These are phyloP conservation scores for Pteronotus mesoamericanus DNA, from an alignment of 2,797 vertebrate genomes.

Conservation along the genomic window DNA sequence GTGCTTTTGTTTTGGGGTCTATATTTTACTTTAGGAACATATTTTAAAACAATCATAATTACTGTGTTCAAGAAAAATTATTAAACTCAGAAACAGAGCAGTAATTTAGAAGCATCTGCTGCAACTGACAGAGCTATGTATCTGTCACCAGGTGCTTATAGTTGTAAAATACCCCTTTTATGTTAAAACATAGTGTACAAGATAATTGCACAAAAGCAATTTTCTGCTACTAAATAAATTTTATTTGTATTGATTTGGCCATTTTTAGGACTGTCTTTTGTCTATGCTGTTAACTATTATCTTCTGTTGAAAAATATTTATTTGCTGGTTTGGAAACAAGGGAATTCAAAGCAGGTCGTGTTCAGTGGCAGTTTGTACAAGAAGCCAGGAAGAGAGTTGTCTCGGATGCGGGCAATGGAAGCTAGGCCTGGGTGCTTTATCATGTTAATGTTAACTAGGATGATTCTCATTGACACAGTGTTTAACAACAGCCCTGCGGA, in stretches of 20 bases:
- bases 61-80: conserved; percentile 45
- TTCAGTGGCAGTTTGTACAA: neutral
- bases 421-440: neutral
- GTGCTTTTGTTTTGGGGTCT: neutral
- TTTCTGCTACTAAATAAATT: conserved; percentile 64
- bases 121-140: neutral
- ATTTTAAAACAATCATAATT: conserved; percentile 49
- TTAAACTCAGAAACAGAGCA: neutral
- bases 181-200: conserved; percentile 7
- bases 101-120: conserved; percentile 21
- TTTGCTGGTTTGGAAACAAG: conserved; percentile 23
- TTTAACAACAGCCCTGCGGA: neutral
- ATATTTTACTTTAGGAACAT: neutral
- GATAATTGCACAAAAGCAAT: conserved; percentile 61
- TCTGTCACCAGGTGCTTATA: conserved; percentile 59
- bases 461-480: neutral
- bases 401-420: neutral
- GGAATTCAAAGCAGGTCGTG: neutral
- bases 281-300: neutral
- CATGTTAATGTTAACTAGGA: neutral
- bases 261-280: conserved; percentile 54
- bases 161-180: conserved; percentile 51
- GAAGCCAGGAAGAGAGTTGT: neutral
- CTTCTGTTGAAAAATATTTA: conserved; percentile 36
- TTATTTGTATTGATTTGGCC: conserved; percentile 56